These are phyloP conservation scores for Taenaris catops DNA, from an alignment of 2,888 invertebrate genomes.

Conservation along the genomic window DNA sequence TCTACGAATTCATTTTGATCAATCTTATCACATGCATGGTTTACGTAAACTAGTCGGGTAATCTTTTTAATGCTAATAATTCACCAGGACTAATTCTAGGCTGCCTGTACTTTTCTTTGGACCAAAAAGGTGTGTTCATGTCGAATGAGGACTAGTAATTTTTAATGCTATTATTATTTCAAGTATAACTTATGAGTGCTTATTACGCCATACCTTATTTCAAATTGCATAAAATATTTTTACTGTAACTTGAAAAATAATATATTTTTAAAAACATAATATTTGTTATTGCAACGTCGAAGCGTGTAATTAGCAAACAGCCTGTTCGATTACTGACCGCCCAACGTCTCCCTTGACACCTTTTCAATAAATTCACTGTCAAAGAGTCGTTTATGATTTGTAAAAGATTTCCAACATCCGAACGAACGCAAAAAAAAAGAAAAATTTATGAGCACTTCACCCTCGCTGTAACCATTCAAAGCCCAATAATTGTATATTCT, in stretches of 20 bases:
- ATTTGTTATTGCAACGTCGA: constrained; percentile 14
- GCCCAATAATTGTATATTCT: constrained; percentile 79
- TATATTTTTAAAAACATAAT: not conserved
- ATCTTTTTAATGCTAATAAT: too few species aligned
- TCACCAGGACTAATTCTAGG: too few species aligned
- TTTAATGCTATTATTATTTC: too few species aligned
- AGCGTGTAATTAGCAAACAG: constrained; percentile 66
- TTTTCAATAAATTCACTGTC: constrained; percentile 55
- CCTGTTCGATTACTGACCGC: constrained; percentile 40
- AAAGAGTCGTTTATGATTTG: constrained; percentile 65
- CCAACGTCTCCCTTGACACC: constrained; percentile 52
- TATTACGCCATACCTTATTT: not conserved
- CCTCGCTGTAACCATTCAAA: constrained; percentile 79
- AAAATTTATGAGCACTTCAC: constrained; percentile 78
- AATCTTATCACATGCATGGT: too few species aligned
- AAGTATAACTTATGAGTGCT: too few species aligned
- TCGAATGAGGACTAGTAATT: too few species aligned
- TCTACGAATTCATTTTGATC: too few species aligned
- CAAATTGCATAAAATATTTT: too few species aligned
- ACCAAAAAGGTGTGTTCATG: too few species aligned
- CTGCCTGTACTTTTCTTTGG: too few species aligned
- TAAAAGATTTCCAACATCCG: constrained; percentile 63
- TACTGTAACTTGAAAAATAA: too few species aligned
- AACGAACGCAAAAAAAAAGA: constrained; percentile 50
- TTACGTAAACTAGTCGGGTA: too few species aligned